Base-by-base conservation (phyloP, 1,140 invertebrate genomes). In the Sarcophaga bullata region DNA sequence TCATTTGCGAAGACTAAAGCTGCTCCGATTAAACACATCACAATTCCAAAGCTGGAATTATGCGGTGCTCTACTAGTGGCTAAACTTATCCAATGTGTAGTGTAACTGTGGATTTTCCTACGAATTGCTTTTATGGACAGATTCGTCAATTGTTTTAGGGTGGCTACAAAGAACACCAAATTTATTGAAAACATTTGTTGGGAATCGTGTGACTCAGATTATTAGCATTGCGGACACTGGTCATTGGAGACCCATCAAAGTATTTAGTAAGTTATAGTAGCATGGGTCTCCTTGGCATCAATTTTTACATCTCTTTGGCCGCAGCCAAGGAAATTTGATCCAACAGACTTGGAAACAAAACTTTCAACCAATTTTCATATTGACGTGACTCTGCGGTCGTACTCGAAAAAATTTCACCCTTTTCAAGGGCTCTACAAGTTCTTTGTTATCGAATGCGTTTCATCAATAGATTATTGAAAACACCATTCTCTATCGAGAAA, bases 171-270 rank as follows among this genome's bases (percentile, higher is more conserved):
- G 49, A 3, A 78, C 84, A 48, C n/a, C n/a, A n/a, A n/a, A n/a
- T n/a, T n/a, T 83, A 8, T 88, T 86, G 85, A 85, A 85, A 76
- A 84, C 87, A 81, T 88, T 88, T 85, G 75, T 84, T 5, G 80
- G 50, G 52, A 83, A 83, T 68, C 68, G 83, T 52, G 68, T 78
- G 25, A 25, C 37, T 0, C 13, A 52, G 58, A 73, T 84, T 13
- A 37, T 52, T 6, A 47, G 49, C 5, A 50, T 50, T 37, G 47
- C 47, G 11, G n/a, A 11, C 6, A 17, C 47, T 11, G 17, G 46
- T 11, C 9, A 75, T 48, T 82, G 81, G 81, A 10, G 46, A 11
- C 47, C 52, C 15, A 25, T 82, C 37, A 46, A 54, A 0, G 17
- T 46, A 48, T 0, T 73, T 8, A 75, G 82, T 25, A 13, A 81